A percentile compares a stretch with the other conserved stretches of the same genome.
These are phyloP conservation scores for Brachionus paranguensis DNA, from an alignment of 1,140 invertebrate species.

Conservation along the genomic window DNA sequence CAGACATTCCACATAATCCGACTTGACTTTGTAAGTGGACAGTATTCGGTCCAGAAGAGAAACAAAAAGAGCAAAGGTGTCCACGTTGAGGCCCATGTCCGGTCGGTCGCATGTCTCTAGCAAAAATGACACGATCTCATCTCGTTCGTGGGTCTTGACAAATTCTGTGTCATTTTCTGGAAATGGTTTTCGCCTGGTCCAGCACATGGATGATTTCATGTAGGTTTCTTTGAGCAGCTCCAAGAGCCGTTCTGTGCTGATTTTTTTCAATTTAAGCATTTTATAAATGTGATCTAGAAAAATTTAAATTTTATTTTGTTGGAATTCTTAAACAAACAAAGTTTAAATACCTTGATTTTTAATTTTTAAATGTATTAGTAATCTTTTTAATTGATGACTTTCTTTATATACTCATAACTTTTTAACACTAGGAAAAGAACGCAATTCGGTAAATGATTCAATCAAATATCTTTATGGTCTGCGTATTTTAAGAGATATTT, in stretches of 20 bases:
- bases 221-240: neutral
- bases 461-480: neutral
- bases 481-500: neutral
- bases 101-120: slow-evolving; percentile 14
- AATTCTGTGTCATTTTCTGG: neutral
- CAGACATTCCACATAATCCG: slow-evolving; percentile 54
- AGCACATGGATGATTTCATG: neutral
- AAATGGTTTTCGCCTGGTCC: neutral
- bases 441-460: neutral
- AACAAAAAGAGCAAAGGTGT: slow-evolving; percentile 18
- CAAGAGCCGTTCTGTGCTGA: neutral
- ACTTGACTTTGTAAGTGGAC: slow-evolving; percentile 31
- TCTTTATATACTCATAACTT: neutral
- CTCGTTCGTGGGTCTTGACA: slow-evolving; percentile 25
- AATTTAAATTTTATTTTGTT: neutral
- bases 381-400: neutral
- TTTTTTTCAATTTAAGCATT: slow-evolving; percentile 15
- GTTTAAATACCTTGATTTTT: neutral
- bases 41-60: slow-evolving; percentile 13
- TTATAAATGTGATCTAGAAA: neutral
- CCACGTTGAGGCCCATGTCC: neutral
- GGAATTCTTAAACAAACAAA: neutral
- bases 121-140: slow-evolving; percentile 12
- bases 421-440: neutral
- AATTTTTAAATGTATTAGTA: neutral